Evolutionary conservation across 2,797 vertebrate genomes (phyloP), one percentile per base, ranked within the genome.

Genomic region (Chromis chromis): DNA sequence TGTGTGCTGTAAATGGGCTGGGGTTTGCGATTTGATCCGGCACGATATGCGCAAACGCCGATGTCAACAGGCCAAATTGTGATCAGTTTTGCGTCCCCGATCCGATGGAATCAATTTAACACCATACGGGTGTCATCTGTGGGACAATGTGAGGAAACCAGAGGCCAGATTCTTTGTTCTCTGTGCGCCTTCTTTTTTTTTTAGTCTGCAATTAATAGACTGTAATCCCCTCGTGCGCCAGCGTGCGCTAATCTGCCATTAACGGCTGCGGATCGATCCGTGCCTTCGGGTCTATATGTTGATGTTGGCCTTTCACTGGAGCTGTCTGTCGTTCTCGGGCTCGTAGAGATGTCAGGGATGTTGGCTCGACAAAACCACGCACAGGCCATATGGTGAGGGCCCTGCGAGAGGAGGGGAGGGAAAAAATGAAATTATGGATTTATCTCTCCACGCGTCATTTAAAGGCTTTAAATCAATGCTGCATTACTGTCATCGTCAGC

Each of bases 161-260:
- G 44, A 82, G 83, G 76, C 86, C 89, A 65, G 31, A 86, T 75
- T 90, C 89, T 93, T 93, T 92, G 92, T 94, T 93, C 90, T 88
- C 80, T 25, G n/a, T 55, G 67, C 75, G 81, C 78, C 68, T 88
- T 80, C n/a, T n/a, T 40, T 39, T 39, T 39, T 40, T 40, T 40
- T 74, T 76, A 71, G 28, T 31, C 68, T 65, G 59, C 80, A 86
- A 63, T 85, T 84, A 81, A 83, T 28, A 59, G 56, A 28, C 60
- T 44, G 46, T 83, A 72, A 82, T 88, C 82, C 80, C 64, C 4
- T 4, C 3, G 71, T 57, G 79, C 84, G 57, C 54, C 73, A 57
- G 27, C 73, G 24, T 81, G 79, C 76, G 65, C 67, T 83, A 58
- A 89, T 86, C 81, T 82, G 75, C 80, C 82, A 52, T 82, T 76